Evolutionary conservation across 2,888 invertebrate genomes (phyloP), one percentile per base, ranked within the genome.

Genomic region (Dasypogon diadema): DNA sequence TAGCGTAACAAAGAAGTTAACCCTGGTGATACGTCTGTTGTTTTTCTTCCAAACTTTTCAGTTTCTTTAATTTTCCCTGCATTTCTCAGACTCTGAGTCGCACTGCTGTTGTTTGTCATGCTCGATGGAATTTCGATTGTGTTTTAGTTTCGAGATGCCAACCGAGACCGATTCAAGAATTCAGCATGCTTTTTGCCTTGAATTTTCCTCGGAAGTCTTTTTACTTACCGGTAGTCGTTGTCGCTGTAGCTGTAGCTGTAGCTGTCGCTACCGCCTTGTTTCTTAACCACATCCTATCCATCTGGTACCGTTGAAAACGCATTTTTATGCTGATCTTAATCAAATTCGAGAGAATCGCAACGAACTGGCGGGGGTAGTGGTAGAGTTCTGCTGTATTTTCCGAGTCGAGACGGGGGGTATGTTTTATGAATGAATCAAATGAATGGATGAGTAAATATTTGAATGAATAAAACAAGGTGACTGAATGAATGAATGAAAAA

Each of bases 381-480:
- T 73, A 58, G 26, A 58, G n/a, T n/a, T n/a, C n/a, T n/a, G n/a
- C n/a, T n/a, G n/a, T n/a, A n/a, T 58, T 73, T 73, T 58, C 73
- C 73, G 58, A 73, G 26, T 26, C 58, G 26, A 24, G 26, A 16
- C 58, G 26, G 16, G 46, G 73, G 55, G 74, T 56, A 76, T 78
- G 76, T 74, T 78, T 78, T 75, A 76, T 78, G 78, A 78, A 78
- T 78, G 78, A 78, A 76, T 70, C 56, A 55, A 65, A 60, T 76
- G 78, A 78, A 78, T 78, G 78, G 76, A 68, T 75, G 78, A 78
- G 78, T 78, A 77, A 77, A 78, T 77, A 78, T 48, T 65, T 65
- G 65, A 65, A 65, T 65, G 65, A 65, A 65, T 46, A 21, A 24
- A 46, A 46, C 65, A 21, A 63, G 42, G 26, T 22, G 46, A 37